phyloP scores from a whole-genome alignment of 2,797 vertebrate species.

The Mormyrops boulengeri region DNA sequence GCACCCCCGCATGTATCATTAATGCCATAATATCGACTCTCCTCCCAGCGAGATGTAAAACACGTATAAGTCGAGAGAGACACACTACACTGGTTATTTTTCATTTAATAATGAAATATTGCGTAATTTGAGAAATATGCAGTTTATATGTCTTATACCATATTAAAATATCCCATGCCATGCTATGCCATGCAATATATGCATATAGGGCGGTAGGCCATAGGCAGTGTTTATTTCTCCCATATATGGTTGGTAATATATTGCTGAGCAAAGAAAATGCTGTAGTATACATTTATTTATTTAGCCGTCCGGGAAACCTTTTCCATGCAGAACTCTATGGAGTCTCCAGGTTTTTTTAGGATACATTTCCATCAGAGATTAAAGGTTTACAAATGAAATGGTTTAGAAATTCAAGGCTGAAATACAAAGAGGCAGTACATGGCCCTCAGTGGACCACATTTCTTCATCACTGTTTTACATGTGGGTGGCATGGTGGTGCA shows the following conservation, averaged over 20 bases:
- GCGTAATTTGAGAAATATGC: background rate
- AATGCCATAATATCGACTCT: conserved; percentile 2
- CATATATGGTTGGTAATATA: background rate
- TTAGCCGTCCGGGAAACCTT: background rate
- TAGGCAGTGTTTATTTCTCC: background rate
- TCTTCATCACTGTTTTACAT: background rate
- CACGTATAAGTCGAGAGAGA: background rate
- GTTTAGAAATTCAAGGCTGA: background rate
- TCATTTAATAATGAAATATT: background rate
- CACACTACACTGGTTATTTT: background rate
- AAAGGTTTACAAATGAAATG: background rate
- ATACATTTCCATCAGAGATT: background rate
- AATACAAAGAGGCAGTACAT: background rate
- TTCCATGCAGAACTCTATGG: background rate
- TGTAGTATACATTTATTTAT: background rate
- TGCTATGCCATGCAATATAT: background rate
- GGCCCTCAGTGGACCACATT: background rate
- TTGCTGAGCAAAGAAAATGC: background rate
- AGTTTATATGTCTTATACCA: background rate
- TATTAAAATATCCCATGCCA: background rate
- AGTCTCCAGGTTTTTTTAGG: background rate
- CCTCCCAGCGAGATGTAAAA: background rate
- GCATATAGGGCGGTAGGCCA: background rate
- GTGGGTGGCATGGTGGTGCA: too few species aligned
- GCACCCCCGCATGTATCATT: conserved; percentile 3